Base-by-base conservation (phyloP, 2,113 vertebrate species). In the Myiozetetes cayanensis region DNA sequence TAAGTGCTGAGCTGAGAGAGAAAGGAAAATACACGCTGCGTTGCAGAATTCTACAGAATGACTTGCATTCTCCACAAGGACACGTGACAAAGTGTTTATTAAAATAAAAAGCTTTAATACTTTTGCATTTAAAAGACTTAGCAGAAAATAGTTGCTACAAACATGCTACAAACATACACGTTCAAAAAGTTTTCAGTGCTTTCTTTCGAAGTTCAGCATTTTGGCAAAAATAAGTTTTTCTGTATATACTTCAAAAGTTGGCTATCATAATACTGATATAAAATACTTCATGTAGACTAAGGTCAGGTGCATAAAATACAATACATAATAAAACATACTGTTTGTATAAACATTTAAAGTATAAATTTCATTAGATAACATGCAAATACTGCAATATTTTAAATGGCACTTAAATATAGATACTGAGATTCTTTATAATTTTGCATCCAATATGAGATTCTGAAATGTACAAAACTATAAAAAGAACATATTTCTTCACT, bases 211-310 rank as follows among this genome's bases (percentile, higher is more conserved):
- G 77, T 96, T 96, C 89, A 96, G 97, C 89, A 91, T 97, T 98
- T 98, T 98, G 96, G 98, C 98, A 98, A 98, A 97, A 92, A 96
- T 89, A 97, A 97, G 76, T 94, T 95, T 97, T 97, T 96, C 91
- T 94, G 82, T 97, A 95, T 95, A 95, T 96, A 97, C 96, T 98
- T 98, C 98, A 97, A 96, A 97, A 98, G 93, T 97, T 98, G 98
- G 97, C 96, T 97, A 95, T 98, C 87, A 92, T 98, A 99, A 99
- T 98, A 99, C 98, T 99, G 99, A 98, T 96, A 97, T 94, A 97
- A 97, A 97, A 97, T 97, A 98, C 97, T 97, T 98, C 98, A 98
- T 98, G 95, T 97, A 97, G 95, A 95, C 96, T 98, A 98, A 96
- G 81, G 87, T 96, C 94, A 97, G 96, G 96, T 97, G 96, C 97